Percentiles rank a stretch among this genome's conserved stretches.
phyloP scores from a whole-genome alignment of 2,797 vertebrate species.

The Etheostoma nigrum region DNA sequence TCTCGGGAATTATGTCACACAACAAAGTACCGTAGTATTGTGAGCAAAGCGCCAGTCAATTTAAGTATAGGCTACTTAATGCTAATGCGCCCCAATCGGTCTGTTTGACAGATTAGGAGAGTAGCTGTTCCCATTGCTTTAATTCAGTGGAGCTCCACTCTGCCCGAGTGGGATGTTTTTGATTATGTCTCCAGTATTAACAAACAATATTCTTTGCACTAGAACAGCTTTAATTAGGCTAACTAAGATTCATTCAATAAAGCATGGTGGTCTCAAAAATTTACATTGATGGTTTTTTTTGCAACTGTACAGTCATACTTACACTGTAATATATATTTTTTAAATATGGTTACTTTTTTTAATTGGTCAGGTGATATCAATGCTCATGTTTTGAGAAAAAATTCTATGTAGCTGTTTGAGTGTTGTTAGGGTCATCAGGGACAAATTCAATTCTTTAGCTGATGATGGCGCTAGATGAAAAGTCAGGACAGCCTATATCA shows the following conservation, averaged over 20 bases:
- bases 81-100: background rate
- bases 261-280: background rate
- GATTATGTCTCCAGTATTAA: background rate
- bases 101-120: constrained; percentile 37
- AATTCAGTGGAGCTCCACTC: background rate
- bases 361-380: background rate
- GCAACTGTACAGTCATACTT: background rate
- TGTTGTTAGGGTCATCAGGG: background rate
- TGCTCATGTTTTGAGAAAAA: background rate
- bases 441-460: background rate
- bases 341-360: background rate
- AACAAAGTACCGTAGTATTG: too few species aligned
- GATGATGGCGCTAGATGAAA: background rate
- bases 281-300: background rate
- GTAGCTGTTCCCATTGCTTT: background rate
- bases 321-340: background rate
- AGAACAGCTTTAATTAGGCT: background rate
- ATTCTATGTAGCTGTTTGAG: background rate
- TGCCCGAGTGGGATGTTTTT: background rate
- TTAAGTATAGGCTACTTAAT: too few species aligned
- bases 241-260: background rate
- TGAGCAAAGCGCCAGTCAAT: too few species aligned
- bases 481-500: background rate
- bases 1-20: too few species aligned
- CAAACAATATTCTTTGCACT: background rate